Evolutionary conservation across 2,888 invertebrate genomes (phyloP).

Genomic region (Nomada hirtipes): DNA sequence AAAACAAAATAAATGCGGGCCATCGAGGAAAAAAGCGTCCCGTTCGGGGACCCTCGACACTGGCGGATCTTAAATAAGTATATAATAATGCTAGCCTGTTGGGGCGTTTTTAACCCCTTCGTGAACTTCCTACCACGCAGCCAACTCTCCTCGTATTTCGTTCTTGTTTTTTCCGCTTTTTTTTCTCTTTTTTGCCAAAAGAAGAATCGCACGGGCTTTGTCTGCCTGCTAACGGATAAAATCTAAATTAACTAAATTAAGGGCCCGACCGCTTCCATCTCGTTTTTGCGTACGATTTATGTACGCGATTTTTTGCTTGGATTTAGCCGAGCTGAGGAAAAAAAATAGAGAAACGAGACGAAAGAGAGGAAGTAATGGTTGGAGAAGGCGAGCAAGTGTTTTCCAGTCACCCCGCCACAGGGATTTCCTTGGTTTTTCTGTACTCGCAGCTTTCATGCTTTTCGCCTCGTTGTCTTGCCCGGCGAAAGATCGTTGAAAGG

Average conservation of each 20-base stretch:
- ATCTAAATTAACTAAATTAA: conserved; percentile 85
- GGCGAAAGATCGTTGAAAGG: conserved; percentile 80
- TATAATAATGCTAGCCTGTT: conserved; percentile 81
- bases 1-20: conserved; percentile 67
- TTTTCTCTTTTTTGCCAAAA: conserved; percentile 17
- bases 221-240: conserved; percentile 83
- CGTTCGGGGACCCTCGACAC: conserved; percentile 73
- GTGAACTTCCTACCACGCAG: conserved; percentile 11
- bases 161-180: conserved; percentile 22
- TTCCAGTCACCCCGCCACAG: not conserved
- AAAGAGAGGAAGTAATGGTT: not conserved
- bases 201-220: conserved; percentile 53
- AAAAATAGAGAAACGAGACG: not conserved
- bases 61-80: conserved; percentile 82
- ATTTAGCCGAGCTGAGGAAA: conserved; percentile 23
- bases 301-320: conserved; percentile 71
- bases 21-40: conserved; percentile 70
- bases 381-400: conserved; percentile 17
- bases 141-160: conserved; percentile 35
- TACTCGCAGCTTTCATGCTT: conserved; percentile 25
- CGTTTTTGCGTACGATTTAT: conserved; percentile 82
- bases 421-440: conserved; percentile 41
- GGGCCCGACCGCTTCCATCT: conserved; percentile 77
- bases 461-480: conserved; percentile 39
- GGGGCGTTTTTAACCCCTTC: conserved; percentile 69